Base-by-base conservation (phyloP, 2,888 invertebrate species). In the Chironomus riparius region DNA sequence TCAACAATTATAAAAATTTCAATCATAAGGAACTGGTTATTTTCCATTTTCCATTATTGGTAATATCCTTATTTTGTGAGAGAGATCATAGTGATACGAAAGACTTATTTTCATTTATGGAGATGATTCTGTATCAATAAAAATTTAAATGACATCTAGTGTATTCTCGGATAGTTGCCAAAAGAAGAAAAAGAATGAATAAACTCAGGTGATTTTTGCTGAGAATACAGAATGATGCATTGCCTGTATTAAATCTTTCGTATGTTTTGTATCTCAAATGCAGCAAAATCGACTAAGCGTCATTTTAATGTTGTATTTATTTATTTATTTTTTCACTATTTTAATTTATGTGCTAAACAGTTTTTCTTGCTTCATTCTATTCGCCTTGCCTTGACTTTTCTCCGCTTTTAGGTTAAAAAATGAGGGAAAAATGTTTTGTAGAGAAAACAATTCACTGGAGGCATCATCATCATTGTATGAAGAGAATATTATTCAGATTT, bases 291-390 rank as follows among this genome's bases (percentile, higher is more conserved):
- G n/a, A n/a, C 56, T 56, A 13, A 56, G 13, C 6, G 70, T 50
- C 18, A 50, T 70, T 70, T 22, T 47, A 70, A 70, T 70, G 50
- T 70, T 70, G 48, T 70, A 70, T 70, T 70, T 70, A 70, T 47
- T 70, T 70, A 70, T 47, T 70, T 38, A 38, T 38, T 38, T 38
- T 38, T 38, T 38, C 10, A 15, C 56, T 15, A 18, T 50, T 38
- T 56, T 70, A 70, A 70, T 70, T 70, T 70, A 70, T 70, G 48
- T 70, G 70, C n/a, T 56, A 70, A 70, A 70, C 69, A 69, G 38
- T 69, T 12, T 62, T 12, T 62, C 21, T 38, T 38, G 4, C 38
- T 38, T 38, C 38, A 38, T 38, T 38, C 10, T 38, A 38, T 38
- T 38, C 38, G 62, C 12, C 12, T n/a, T 15, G 69, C 56, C 18